Conservation (phyloP, 2,888 invertebrate genomes). For the Dysmachus trigonus region DNA sequence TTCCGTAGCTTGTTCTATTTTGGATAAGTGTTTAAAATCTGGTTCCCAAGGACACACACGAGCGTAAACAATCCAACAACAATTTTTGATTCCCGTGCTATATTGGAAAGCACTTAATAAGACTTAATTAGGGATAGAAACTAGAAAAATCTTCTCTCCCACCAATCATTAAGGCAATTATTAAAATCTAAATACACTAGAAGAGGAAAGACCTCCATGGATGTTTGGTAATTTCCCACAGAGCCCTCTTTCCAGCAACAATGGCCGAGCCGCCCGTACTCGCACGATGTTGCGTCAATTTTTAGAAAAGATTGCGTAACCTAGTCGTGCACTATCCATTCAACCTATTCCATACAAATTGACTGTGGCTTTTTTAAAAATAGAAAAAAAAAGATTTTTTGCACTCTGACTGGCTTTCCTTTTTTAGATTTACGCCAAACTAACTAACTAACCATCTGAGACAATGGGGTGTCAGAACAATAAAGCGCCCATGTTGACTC, state of each 20-base stretch:
- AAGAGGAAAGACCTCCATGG: not conserved
- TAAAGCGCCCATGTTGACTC: slow-evolving; percentile 27
- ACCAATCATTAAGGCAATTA: not conserved
- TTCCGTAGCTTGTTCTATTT: not conserved
- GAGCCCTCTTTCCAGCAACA: not conserved
- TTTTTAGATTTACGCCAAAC: not conserved
- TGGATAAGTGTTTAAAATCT: not conserved
- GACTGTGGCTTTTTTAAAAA: not conserved
- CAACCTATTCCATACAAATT: not conserved
- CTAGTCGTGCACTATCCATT: not conserved
- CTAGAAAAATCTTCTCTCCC: not conserved
- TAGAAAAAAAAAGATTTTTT: not conserved
- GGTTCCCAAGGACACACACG: not conserved
- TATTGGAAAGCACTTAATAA: not conserved
- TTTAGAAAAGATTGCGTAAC: not conserved
- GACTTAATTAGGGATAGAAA: not conserved
- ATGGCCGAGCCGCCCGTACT: not conserved
- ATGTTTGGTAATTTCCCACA: not conserved
- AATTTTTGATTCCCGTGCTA: not conserved
- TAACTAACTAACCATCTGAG: not conserved
- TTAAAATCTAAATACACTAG: not conserved
- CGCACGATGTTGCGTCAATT: not conserved
- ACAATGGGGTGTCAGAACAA: slow-evolving; percentile 28
- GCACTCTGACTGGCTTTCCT: not conserved
- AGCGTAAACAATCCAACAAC: not conserved